Evolutionary conservation across 2,888 invertebrate species (phyloP).

Genomic region (Kryphioiulus occultus): DNA sequence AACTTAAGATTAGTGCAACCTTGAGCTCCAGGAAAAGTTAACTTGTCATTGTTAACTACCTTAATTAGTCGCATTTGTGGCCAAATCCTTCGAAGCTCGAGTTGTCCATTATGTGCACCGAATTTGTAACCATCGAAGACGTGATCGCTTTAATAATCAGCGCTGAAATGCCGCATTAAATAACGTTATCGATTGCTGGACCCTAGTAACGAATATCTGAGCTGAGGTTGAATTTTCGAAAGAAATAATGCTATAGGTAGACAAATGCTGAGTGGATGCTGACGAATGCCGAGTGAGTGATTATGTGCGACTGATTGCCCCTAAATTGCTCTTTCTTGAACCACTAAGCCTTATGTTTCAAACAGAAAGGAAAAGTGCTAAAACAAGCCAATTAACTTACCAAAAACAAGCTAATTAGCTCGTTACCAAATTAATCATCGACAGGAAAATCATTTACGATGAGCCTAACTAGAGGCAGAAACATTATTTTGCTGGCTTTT

Average conservation of each 20-base stretch:
- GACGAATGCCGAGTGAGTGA: too few relatives aligned
- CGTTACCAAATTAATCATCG: too few relatives aligned
- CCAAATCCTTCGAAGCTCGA: background rate
- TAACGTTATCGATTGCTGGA: slow-evolving; percentile 26
- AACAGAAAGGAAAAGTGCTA: too few relatives aligned
- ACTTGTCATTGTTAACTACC: background rate
- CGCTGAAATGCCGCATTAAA: background rate
- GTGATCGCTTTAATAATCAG: background rate
- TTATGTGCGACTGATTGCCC: too few relatives aligned
- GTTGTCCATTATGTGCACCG: background rate
- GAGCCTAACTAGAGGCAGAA: too few relatives aligned
- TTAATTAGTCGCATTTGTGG: background rate
- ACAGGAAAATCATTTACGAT: too few relatives aligned
- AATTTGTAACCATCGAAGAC: background rate
- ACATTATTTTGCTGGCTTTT: too few relatives aligned
- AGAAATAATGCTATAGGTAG: background rate
- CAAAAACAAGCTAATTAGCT: too few relatives aligned
- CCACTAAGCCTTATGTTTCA: too few relatives aligned
- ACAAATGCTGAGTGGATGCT: background rate
- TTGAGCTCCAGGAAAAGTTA: background rate
- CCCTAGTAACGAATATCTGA: background rate
- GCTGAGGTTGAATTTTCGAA: background rate
- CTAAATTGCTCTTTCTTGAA: too few relatives aligned
- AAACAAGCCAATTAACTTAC: too few relatives aligned
- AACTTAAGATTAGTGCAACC: background rate